Evolutionary conservation across 1,140 invertebrate genomes (phyloP).

Genomic region (Drosophila aff.): DNA sequence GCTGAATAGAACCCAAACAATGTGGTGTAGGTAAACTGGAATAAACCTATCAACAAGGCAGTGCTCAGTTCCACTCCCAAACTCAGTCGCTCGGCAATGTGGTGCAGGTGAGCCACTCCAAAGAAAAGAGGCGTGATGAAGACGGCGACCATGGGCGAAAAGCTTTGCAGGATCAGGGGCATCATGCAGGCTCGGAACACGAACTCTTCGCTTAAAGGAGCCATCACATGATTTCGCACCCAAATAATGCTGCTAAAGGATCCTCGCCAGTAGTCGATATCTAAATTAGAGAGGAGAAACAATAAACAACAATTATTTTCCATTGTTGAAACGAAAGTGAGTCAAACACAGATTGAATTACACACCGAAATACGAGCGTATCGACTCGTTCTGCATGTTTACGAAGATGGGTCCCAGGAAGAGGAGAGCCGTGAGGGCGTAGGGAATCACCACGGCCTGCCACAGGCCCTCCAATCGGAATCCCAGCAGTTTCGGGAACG

Average conservation of each 20-base stretch:
- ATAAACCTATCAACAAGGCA: slow-evolving; percentile 90
- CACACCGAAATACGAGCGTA: slow-evolving; percentile 89
- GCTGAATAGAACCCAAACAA: slow-evolving; percentile 97
- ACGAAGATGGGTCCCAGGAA: slow-evolving; percentile 93
- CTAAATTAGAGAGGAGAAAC: slow-evolving; percentile 85
- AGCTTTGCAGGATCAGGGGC: slow-evolving; percentile 93
- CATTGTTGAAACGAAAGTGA: not conserved
- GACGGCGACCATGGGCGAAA: slow-evolving; percentile 90
- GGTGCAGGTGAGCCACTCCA: slow-evolving; percentile 97
- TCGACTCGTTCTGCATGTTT: slow-evolving; percentile 89
- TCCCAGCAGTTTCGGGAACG: slow-evolving; percentile 91
- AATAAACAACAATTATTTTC: not conserved
- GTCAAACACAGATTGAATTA: not conserved
- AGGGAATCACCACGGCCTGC: slow-evolving; percentile 90
- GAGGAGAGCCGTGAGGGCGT: slow-evolving; percentile 92
- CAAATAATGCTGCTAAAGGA: slow-evolving; percentile 91
- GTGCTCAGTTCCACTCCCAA: slow-evolving; percentile 89
- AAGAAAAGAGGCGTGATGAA: slow-evolving; percentile 96
- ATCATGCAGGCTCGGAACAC: slow-evolving; percentile 97
- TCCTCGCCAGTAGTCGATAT: slow-evolving; percentile 91
- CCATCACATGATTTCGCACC: slow-evolving; percentile 95
- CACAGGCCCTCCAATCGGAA: slow-evolving; percentile 90
- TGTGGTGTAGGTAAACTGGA: slow-evolving; percentile 96
- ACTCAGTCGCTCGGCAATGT: slow-evolving; percentile 92
- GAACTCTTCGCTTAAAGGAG: slow-evolving; percentile 97